Evolutionary conservation across 2,113 vertebrate species (phyloP).

Genomic region (Trogon surrucura): DNA sequence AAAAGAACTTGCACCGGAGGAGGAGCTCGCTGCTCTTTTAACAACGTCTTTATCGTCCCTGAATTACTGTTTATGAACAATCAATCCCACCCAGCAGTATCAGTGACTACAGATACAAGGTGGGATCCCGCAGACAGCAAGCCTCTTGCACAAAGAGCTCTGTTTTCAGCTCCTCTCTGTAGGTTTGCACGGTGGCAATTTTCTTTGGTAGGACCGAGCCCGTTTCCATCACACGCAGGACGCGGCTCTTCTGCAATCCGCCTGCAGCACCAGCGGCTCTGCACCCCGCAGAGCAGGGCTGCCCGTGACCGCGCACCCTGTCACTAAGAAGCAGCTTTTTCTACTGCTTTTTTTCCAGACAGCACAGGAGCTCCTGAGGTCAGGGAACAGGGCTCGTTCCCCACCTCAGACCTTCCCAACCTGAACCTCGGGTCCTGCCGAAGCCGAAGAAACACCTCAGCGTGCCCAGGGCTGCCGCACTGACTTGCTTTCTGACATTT

Average conservation of each 20-base stretch:
- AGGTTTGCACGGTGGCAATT: not conserved
- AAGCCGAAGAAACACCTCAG: not conserved
- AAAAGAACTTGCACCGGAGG: conserved; percentile 56
- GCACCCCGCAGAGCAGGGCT: not conserved
- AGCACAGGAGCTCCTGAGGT: not conserved
- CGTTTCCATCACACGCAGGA: not conserved
- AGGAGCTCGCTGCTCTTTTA: conserved; percentile 45
- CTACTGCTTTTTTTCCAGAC: not conserved
- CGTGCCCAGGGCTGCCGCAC: accelerated
- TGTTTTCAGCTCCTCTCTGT: not conserved
- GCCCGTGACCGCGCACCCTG: not conserved
- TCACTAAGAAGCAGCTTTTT: not conserved
- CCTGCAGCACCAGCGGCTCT: not conserved
- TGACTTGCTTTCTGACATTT: not conserved
- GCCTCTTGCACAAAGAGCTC: not conserved
- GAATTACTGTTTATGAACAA: not conserved
- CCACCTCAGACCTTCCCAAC: no score
- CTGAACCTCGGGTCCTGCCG: accelerated
- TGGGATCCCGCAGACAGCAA: not conserved
- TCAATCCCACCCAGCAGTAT: not conserved
- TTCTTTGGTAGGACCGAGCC: not conserved
- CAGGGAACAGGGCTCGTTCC: not conserved
- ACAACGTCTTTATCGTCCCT: not conserved
- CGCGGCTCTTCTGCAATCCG: not conserved
- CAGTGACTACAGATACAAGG: not conserved